Conservation (phyloP, 2,888 invertebrate genomes). For the Beris chalybata region DNA sequence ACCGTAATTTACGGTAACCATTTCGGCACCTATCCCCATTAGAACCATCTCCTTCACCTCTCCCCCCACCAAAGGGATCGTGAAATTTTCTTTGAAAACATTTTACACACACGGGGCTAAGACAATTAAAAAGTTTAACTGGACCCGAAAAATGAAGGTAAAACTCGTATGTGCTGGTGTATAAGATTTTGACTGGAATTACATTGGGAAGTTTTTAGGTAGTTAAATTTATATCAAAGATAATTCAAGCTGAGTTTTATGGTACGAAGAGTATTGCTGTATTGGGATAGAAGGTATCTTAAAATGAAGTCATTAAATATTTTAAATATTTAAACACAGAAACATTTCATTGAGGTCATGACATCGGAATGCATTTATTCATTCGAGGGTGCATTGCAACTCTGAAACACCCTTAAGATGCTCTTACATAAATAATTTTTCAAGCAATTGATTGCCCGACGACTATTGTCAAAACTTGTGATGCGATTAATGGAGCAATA, state of each 20-base stretch:
- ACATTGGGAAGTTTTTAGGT: slow-evolving; percentile 18
- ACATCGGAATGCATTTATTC: no score
- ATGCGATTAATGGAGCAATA: no score
- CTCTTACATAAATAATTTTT: no score
- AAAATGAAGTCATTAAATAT: no score
- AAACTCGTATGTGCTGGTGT: background rate
- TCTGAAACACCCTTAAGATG: no score
- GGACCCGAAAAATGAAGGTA: slow-evolving; percentile 19
- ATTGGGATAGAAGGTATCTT: no score
- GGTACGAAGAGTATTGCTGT: background rate
- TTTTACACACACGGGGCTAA: slow-evolving; percentile 33
- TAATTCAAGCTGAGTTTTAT: slow-evolving; percentile 20
- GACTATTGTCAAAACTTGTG: no score
- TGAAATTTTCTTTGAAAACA: slow-evolving; percentile 29
- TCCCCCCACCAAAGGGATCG: background rate
- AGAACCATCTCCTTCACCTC: background rate
- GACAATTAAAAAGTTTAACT: slow-evolving; percentile 36
- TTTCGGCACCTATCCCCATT: slow-evolving; percentile 31
- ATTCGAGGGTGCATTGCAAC: no score
- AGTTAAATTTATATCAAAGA: slow-evolving; percentile 26
- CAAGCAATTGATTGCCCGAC: no score
- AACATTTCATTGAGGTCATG: no score
- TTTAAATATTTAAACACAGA: no score
- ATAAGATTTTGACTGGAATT: no score
- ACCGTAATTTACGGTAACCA: slow-evolving; percentile 29